Conservation (phyloP, 2,888 invertebrate species). For the Athalia circularis region DNA sequence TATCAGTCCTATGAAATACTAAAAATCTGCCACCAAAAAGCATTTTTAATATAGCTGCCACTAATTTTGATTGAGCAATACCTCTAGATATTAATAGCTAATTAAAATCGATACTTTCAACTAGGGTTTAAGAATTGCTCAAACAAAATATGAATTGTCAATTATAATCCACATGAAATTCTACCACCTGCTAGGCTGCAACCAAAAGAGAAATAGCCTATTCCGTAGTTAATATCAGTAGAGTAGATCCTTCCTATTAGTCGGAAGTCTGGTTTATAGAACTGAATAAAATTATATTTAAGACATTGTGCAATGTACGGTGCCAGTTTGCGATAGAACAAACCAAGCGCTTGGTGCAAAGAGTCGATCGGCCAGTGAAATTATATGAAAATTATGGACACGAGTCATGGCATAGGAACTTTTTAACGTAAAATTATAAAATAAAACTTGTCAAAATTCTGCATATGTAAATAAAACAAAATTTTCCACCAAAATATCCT, state of each 20-base stretch:
- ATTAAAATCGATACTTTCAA: too few relatives aligned
- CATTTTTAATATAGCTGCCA: constrained; percentile 17
- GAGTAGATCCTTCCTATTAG: too few relatives aligned
- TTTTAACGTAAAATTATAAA: too few relatives aligned
- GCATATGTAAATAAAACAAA: too few relatives aligned
- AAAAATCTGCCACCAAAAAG: constrained; percentile 24
- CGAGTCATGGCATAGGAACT: neutral
- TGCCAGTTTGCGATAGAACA: constrained; percentile 15
- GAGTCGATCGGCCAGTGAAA: neutral
- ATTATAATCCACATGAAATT: constrained; percentile 4
- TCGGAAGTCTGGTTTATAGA: neutral
- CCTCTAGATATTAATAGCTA: neutral
- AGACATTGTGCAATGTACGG: constrained; percentile 14
- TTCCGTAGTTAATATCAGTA: neutral
- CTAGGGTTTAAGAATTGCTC: too few relatives aligned
- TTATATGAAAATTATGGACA: neutral
- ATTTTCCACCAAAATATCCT: too few relatives aligned
- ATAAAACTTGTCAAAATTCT: too few relatives aligned
- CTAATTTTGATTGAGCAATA: constrained; percentile 8
- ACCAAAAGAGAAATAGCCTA: neutral
- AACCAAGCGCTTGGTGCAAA: neutral
- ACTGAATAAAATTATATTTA: neutral
- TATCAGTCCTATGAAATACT: constrained; percentile 43
- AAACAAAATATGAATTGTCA: neutral
- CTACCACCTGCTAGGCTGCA: neutral